Evolutionary conservation across 2,797 vertebrate species (phyloP), one percentile per base, ranked within the genome.

Genomic region (Thamnophis elegans): DNA sequence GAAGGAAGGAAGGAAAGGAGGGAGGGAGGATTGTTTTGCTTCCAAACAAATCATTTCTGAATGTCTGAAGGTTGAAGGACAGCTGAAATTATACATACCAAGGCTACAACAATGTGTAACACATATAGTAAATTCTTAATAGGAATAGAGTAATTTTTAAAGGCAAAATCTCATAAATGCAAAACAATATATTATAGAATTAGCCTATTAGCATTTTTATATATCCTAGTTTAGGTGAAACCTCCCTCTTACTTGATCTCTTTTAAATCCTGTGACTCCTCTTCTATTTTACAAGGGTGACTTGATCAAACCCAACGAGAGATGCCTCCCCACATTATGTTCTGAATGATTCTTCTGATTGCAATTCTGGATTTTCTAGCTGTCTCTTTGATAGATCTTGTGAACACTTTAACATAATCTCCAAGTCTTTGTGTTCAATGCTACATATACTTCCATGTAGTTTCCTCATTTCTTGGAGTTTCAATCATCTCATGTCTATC

Each of bases 51-150:
- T 93, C 91, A 73, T 91, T 95, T 85, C 92, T 1, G 0, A 73
- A 32, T 36, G 54, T 32, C 73, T 28, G 10, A 62, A 62, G 59
- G 9, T 28, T 62, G 59, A 62, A 60, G 59, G 25, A 95, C 92
- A 95, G 96, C 94, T 96, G 95, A 95, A 96, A 95, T 94, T 82
- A 93, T 89, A 90, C 92, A 91, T 90, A 85, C 88, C 53, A 62
- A 90, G 85, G 92, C 95, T 92, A 54, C 89, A 95, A 93, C 96
- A 94, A 53, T 94, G 93, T 88, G 91, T 78, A 93, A 94, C 88
- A 60, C 36, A 47, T 36, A 58, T 88, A 58, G 22, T 42, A 25
- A 12, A 13, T 59, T 20, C 16, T 18, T 32, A 20, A 96, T 94
- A 60, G 62, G 90, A 95, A 95, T 87, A 73, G 94, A 95, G 93